Evolutionary conservation across 1,140 invertebrate genomes (phyloP), one percentile per base, ranked within the genome.

Genomic region (Lasaia peninsularis): DNA sequence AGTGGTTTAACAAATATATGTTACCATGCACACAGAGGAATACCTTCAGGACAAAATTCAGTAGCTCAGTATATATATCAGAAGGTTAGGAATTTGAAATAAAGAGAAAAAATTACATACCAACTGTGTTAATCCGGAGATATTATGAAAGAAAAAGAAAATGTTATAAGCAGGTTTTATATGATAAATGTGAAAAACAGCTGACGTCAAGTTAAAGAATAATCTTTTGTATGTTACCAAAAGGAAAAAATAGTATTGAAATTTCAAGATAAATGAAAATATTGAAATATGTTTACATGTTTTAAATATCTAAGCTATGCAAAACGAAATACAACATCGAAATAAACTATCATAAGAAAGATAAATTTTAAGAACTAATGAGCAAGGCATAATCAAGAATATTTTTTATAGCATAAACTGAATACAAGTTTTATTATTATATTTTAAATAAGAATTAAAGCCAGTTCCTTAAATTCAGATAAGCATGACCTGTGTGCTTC

Each of bases 41-140:
- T 14, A 28, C 33, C 21, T 12, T 20, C 14, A 5, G 35, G 20
- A 55, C 14, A 28, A n/a, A 35, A 32, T 33, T n/a, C 31, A 18
- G 2, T 55, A 24, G 20, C 8, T 37, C 44, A 28, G 34, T 55
- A 21, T 34, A 40, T 7, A 53, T n/a, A n/a, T n/a, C 8, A 28
- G 24, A 16, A 7, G 10, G 28, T 55, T 54, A n/a, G 52, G 28
- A 12, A 60, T 32, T 52, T 49, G 48, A 55, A 32, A 14, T 48
- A 52, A 60, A 44, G 20, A 37, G 62, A 66, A 66, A 73, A 61
- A 58, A 70, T 80, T 87, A 88, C 85, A 75, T 86, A 88, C 85
- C 85, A 58, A 88, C 85, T 86, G 81, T 70, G 61, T 62, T 54
- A 63, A 66, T 86, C 82, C 81, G 78, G 70, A 75, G 70, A 73